phyloP scores from a whole-genome alignment of 2,797 vertebrate genomes.

The Numenius phaeopus region DNA sequence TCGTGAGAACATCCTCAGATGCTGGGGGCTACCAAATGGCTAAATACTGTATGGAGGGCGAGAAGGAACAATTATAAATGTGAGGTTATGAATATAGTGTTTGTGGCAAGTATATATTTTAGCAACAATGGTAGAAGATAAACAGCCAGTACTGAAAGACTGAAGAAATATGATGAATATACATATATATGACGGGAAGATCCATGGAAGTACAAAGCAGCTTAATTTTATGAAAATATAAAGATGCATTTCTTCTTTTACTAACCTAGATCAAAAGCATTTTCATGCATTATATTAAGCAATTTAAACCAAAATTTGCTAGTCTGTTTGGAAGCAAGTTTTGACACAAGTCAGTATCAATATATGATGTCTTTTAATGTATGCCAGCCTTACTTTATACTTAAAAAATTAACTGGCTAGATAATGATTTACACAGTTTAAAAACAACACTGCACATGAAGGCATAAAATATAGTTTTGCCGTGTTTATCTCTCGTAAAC shows the following conservation, averaged over 20 bases:
- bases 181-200: background rate
- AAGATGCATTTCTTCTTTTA: background rate
- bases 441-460: background rate
- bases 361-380: background rate
- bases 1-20: background rate
- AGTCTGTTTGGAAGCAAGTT: background rate
- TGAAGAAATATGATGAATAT: background rate
- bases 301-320: conserved; percentile 9
- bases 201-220: background rate
- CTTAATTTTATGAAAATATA: conserved; percentile 10
- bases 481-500: background rate
- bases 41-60: background rate
- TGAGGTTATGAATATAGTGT: background rate
- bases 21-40: background rate
- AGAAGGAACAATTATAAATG: background rate
- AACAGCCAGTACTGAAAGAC: background rate
- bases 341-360: background rate
- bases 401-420: background rate
- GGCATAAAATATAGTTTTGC: background rate
- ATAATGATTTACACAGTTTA: background rate
- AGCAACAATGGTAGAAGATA: background rate
- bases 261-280: conserved; percentile 14
- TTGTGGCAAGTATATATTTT: background rate
- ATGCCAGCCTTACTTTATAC: background rate
- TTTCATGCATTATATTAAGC: background rate